These are phyloP conservation scores for Zaprionus ornatus DNA, from an alignment of 1,140 invertebrate genomes.

Conservation along the genomic window DNA sequence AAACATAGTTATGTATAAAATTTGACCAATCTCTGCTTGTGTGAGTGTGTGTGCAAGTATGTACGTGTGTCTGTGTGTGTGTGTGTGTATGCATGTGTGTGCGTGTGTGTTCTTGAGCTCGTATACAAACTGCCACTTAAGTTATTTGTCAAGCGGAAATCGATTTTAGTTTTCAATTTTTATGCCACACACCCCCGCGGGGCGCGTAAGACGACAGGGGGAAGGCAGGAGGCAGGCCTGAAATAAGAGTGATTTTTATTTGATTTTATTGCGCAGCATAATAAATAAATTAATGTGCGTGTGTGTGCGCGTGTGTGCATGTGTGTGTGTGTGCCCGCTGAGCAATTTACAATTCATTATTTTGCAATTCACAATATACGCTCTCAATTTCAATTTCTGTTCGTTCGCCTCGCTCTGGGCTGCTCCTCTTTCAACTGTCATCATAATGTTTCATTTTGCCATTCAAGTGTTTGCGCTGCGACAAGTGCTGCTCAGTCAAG, in stretches of 20 bases:
- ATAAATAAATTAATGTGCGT: slow-evolving; percentile 42
- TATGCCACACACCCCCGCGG: background rate
- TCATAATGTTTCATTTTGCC: slow-evolving; percentile 74
- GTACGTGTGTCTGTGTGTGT: background rate
- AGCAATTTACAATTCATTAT: slow-evolving; percentile 75
- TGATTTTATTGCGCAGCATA: slow-evolving; percentile 66
- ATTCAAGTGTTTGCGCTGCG: slow-evolving; percentile 52
- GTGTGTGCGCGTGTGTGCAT: background rate
- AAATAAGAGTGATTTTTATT: slow-evolving; percentile 50
- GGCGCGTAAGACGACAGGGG: no score
- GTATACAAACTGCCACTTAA: slow-evolving; percentile 70
- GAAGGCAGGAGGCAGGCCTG: background rate
- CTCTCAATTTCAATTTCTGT: slow-evolving; percentile 68
- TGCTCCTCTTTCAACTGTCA: slow-evolving; percentile 44
- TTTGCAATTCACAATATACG: slow-evolving; percentile 54
- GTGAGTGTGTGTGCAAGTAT: background rate
- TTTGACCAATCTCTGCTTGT: slow-evolving; percentile 20
- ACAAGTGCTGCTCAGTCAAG: slow-evolving; percentile 34
- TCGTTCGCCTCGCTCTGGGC: background rate
- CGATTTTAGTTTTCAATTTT: slow-evolving; percentile 75
- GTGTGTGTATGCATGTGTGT: background rate
- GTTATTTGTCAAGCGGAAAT: slow-evolving; percentile 68
- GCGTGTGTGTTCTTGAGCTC: slow-evolving; percentile 23
- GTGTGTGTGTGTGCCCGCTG: slow-evolving; percentile 13
- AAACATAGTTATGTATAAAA: slow-evolving; percentile 31